Percentiles rank a stretch among this genome's conserved stretches.
Conservation (phyloP, 2,797 vertebrate genomes). For the Neopelma chrysocephalum region DNA sequence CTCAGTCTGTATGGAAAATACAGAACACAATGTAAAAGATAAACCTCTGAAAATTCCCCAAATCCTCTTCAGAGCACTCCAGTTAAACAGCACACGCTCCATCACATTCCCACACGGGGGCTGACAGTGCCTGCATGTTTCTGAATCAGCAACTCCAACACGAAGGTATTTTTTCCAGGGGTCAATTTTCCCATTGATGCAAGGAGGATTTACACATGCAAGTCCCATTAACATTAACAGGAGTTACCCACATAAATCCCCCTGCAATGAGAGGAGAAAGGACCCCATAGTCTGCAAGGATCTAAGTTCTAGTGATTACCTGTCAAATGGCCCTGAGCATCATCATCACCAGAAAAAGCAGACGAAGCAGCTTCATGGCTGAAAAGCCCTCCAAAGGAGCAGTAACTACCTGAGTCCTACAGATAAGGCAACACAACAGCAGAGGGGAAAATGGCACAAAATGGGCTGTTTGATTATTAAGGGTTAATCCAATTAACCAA, state of each 20-base stretch:
- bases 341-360: conserved; percentile 65
- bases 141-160: conserved; percentile 40
- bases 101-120: background rate
- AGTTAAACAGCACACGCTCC: background rate
- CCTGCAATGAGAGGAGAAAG: conserved; percentile 44
- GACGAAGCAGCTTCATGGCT: conserved; percentile 52
- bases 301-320: conserved; percentile 70
- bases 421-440: background rate
- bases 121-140: background rate
- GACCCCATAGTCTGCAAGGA: conserved; percentile 50
- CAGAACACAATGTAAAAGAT: background rate
- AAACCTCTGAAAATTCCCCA: background rate
- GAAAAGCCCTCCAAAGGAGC: conserved; percentile 23
- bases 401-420: conserved; percentile 24
- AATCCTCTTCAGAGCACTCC: background rate
- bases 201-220: conserved; percentile 72
- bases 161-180: conserved; percentile 18
- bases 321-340: conserved; percentile 71
- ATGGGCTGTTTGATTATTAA: background rate
- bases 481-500: conserved; percentile 61
- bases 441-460: conserved; percentile 28
- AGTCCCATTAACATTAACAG: conserved; percentile 70
- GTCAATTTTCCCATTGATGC: conserved; percentile 63
- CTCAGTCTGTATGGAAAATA: background rate
- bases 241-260: conserved; percentile 65